phyloP scores from a whole-genome alignment of 1,140 invertebrate genomes.

The Tigriopus japonicus region DNA sequence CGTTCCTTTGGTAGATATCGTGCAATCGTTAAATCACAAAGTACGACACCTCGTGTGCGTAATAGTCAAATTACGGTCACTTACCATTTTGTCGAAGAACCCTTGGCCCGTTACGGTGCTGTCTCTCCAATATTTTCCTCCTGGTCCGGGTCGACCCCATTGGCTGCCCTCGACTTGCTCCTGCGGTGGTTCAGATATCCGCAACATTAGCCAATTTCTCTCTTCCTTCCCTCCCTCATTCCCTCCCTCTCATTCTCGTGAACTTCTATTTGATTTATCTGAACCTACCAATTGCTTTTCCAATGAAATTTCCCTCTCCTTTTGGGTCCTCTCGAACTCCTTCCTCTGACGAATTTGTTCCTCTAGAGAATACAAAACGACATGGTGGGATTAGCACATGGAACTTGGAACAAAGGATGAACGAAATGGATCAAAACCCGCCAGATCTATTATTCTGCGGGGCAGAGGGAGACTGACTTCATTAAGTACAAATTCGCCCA shows the following conservation, averaged over 20 bases:
- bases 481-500: too few relatives aligned
- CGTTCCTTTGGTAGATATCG: too few relatives aligned
- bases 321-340: conserved; percentile 17
- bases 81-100: conserved; percentile 15
- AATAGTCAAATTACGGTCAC: background rate
- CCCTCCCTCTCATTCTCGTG: too few relatives aligned
- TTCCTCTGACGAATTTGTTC: conserved; percentile 14
- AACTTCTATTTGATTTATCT: conserved; percentile 9
- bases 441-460: too few relatives aligned
- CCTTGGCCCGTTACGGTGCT: conserved; percentile 8
- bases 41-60: too few relatives aligned
- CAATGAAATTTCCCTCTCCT: conserved; percentile 14
- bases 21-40: too few relatives aligned
- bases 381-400: too few relatives aligned
- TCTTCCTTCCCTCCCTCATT: too few relatives aligned
- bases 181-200: conserved; percentile 7
- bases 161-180: conserved; percentile 16
- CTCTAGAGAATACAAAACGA: background rate
- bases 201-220: too few relatives aligned
- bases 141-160: conserved; percentile 18
- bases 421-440: too few relatives aligned
- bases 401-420: too few relatives aligned
- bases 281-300: conserved; percentile 11
- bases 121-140: conserved; percentile 16
- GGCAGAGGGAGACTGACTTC: too few relatives aligned